Conservation (phyloP, 2,113 vertebrate genomes). For the Perca flavescens region DNA sequence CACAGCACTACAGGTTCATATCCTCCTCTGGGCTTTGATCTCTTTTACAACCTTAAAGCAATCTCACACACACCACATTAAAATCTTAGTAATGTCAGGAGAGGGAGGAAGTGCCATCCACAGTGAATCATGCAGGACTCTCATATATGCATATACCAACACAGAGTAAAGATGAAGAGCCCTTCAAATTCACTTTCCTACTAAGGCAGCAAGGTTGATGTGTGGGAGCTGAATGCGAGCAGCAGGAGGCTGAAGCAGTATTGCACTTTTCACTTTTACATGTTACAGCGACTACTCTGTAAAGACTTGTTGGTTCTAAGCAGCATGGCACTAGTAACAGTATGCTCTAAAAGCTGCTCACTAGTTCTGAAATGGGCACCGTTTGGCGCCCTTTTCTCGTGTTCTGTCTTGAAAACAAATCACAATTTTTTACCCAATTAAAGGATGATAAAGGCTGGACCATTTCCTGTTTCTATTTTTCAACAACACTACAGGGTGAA, state of each 20-base stretch:
- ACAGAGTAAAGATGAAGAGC: constrained; percentile 66
- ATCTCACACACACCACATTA: constrained; percentile 70
- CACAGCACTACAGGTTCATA: constrained; percentile 59
- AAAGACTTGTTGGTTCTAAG: constrained; percentile 17
- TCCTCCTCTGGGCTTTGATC: constrained; percentile 69
- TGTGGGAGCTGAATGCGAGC: constrained; percentile 61
- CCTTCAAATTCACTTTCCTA: constrained; percentile 64
- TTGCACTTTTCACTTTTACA: constrained; percentile 44
- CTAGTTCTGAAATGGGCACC: too few relatives aligned
- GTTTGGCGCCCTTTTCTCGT: too few relatives aligned
- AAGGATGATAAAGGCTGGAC: neutral
- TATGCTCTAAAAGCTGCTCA: neutral
- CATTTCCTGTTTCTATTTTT: neutral
- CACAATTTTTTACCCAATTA: neutral
- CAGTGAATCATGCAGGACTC: constrained; percentile 55
- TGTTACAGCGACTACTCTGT: constrained; percentile 33
- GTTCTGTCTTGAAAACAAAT: too few relatives aligned
- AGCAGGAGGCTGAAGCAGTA: neutral
- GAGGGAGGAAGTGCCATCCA: constrained; percentile 45
- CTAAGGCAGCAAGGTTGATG: constrained; percentile 43
- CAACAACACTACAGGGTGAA: neutral
- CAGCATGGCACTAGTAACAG: neutral
- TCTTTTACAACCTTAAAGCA: constrained; percentile 68
- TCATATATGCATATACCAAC: constrained; percentile 50
- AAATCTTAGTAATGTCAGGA: constrained; percentile 71